Conservation (phyloP, 2,888 invertebrate species). For the Biston betularia region DNA sequence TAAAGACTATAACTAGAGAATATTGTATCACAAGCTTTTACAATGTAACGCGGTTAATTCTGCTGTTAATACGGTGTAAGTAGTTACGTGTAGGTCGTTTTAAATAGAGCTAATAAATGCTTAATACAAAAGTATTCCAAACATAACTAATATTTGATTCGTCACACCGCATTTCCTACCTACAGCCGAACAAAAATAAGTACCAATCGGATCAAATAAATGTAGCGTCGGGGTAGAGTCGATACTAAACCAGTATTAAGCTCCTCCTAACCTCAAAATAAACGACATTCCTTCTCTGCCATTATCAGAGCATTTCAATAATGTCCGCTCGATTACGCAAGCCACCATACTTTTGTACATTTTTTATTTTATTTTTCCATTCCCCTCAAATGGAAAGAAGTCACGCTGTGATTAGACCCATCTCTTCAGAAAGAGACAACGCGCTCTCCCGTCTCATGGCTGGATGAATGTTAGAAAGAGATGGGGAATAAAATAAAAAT, state of each 20-base stretch:
- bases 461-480: slow-evolving; percentile 55
- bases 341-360: slow-evolving; percentile 60
- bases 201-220: slow-evolving; percentile 19
- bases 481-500: slow-evolving; percentile 72
- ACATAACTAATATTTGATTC: slow-evolving; percentile 1
- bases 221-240: slow-evolving; percentile 15
- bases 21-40: no score
- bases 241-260: slow-evolving; percentile 33
- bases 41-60: no score
- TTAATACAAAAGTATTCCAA: background rate
- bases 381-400: slow-evolving; percentile 77
- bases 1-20: no score
- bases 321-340: slow-evolving; percentile 53
- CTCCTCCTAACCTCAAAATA: slow-evolving; percentile 35
- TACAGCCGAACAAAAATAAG: slow-evolving; percentile 25
- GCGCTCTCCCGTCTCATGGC: slow-evolving; percentile 52
- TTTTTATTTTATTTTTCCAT: slow-evolving; percentile 55
- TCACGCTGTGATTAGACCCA: slow-evolving; percentile 67
- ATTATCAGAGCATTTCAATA: slow-evolving; percentile 56
- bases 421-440: slow-evolving; percentile 62
- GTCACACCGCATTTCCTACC: slow-evolving; percentile 12
- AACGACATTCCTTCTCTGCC: slow-evolving; percentile 46
- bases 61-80: no score
- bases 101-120: no score
- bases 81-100: no score